Evolutionary conservation across 2,113 vertebrate species (phyloP).

Genomic region (Sphyrna mokarran): DNA sequence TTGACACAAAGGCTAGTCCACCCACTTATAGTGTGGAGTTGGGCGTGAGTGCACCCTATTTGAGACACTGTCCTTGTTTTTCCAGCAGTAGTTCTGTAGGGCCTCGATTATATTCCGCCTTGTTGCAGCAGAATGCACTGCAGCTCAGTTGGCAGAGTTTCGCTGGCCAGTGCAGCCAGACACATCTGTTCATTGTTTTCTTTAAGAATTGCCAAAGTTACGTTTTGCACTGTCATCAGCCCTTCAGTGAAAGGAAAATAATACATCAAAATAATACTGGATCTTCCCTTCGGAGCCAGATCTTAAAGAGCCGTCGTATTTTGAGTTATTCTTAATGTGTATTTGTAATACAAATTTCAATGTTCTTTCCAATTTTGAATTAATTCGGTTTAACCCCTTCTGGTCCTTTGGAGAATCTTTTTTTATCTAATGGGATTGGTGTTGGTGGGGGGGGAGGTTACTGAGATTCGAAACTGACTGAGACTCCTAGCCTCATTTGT

Average conservation of each 20-base stretch:
- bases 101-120: constrained; percentile 41
- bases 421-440: constrained; percentile 40
- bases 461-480: constrained; percentile 65
- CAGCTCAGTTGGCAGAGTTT: not conserved
- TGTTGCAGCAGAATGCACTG: constrained; percentile 28
- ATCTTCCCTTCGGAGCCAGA: not conserved
- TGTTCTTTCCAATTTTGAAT: constrained; percentile 19
- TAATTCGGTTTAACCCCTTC: constrained; percentile 39
- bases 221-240: not conserved
- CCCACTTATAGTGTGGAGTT: constrained; percentile 41
- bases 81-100: constrained; percentile 21
- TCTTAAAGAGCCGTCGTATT: not conserved
- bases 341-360: not conserved
- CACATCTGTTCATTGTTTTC: constrained; percentile 81
- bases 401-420: constrained; percentile 42
- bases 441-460: constrained; percentile 52
- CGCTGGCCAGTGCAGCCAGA: constrained; percentile 47
- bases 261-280: not conserved
- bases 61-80: constrained; percentile 51
- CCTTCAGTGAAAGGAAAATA: not conserved
- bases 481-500: constrained; percentile 76
- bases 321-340: not conserved
- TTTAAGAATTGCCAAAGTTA: constrained; percentile 2
- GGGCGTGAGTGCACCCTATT: constrained; percentile 47
- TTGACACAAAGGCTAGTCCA: constrained; percentile 53